Base-by-base conservation (phyloP, 2,888 invertebrate genomes). In the Cerceris ruficornis region DNA sequence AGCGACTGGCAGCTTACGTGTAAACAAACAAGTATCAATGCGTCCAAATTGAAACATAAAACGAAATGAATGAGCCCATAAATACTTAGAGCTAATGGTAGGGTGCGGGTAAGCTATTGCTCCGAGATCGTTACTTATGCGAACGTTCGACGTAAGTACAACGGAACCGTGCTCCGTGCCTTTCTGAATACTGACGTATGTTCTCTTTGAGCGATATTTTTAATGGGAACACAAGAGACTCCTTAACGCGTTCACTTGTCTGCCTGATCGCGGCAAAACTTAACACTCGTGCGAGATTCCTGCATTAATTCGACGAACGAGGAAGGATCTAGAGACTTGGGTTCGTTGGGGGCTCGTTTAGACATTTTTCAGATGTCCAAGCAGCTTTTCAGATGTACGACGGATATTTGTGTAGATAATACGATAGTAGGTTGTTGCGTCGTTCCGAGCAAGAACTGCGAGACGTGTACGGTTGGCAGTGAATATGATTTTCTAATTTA, bases 41-140 rank as follows among this genome's bases (percentile, higher is more conserved):
- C 89, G 90, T 91, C 91, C 91, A 91, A 92, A 92, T 92, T 92
- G 91, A 92, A 92, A 92, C 91, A 91, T 92, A 92, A 92, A 86
- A 88, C 75, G 87, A 86, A 86, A 88, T 80, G 87, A 86, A 87
- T 86, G 89, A 91, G 83, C 88, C 88, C 89, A 89, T 92, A 92
- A 92, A 92, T 91, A 91, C 88, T 86, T 85, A 82, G 87, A 90
- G 88, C 88, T 92, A 92, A 92, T 92, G 90, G 90, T 90, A 91
- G 91, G 91, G 91, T 91, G 88, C 88, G 89, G 89, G 88, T 91
- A 91, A 91, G 91, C 88, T 91, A 92, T 91, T 89, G 90, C 90
- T 87, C 84, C 79, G 80, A 85, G 86, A 88, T 87, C 89, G 86
- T 90, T 90, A 89, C 88, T 90, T 90, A 89, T 87, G 87, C 82